Percentiles rank a stretch among this genome's conserved stretches.
phyloP scores from a whole-genome alignment of 2,113 vertebrate species.

The Sceloporus undulatus region DNA sequence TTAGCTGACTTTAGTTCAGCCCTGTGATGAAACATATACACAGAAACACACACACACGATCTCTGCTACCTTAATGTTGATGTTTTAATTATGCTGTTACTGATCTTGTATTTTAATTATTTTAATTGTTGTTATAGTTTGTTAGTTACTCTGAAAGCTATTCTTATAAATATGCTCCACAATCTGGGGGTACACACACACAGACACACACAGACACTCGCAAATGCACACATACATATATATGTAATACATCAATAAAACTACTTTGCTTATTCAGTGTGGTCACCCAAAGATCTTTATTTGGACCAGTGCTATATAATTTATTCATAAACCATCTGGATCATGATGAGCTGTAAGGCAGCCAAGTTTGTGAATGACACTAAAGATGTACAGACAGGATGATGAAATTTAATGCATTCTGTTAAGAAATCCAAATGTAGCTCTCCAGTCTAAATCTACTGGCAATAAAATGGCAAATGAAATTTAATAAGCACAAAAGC shows the following conservation, averaged over 20 bases:
- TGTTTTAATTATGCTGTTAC: neutral
- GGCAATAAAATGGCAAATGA: constrained; percentile 1
- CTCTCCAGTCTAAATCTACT: neutral
- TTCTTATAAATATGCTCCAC: neutral
- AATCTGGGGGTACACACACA: neutral
- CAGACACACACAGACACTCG: too few species aligned
- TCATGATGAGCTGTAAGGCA: neutral
- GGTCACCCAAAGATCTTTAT: neutral
- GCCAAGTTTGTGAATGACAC: constrained; percentile 1
- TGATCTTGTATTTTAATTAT: neutral
- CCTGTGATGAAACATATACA: neutral
- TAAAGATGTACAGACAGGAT: neutral
- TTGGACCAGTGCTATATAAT: constrained; percentile 1
- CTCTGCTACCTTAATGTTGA: neutral
- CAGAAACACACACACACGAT: too few species aligned
- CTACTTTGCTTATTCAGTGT: neutral
- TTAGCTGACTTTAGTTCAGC: neutral
- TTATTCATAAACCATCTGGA: constrained; percentile 15
- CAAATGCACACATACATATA: neutral
- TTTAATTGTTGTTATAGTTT: neutral
- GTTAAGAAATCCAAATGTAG: neutral
- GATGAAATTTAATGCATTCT: neutral
- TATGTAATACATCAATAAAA: constrained; percentile 2
- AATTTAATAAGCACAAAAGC: neutral
- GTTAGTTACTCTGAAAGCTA: neutral